Evolutionary conservation across 1,140 invertebrate genomes (phyloP), one percentile per base, ranked within the genome.

Genomic region (Sitobion miscanthi): DNA sequence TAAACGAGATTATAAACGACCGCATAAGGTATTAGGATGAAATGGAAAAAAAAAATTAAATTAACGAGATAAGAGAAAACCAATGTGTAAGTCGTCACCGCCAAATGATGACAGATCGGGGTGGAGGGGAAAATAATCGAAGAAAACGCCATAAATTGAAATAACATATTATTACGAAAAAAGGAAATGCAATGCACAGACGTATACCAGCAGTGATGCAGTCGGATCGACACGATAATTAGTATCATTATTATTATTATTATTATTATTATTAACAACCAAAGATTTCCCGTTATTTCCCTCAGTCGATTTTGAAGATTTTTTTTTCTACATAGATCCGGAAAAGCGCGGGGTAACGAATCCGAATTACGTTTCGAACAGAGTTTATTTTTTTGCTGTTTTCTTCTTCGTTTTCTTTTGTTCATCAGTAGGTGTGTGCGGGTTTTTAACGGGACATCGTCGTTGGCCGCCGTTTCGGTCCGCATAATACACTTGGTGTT

Each of bases 61-160:
- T 52, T 88, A 90, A 90, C 38, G 38, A 90, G 52, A 90, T 47
- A 30, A 88, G 86, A n/a, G 45, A 88, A 49, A 88, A n/a, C n/a
- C 14, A 42, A 42, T 52, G 30, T 25, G 42, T 25, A 25, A 42
- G 38, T 38, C 77, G 3, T 38, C 20, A 8, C 21, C 21, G 7
- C 14, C 14, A 38, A 83, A 83, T 38, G 20, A 38, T 23, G 35
- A 38, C 0, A 8, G 35, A 20, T 23, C 77, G 20, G 21, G 8
- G 11, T 20, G 14, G 9, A 25, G 42, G 23, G 38, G 42, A 42
- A 45, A 42, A 14, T 77, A 42, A 85, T 45, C 42, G 83, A 85
- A 25, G 83, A 45, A 85, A 42, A 85, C 21, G 7, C 20, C 17
- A 83, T 83, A 35, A 83, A 83, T 83, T 38, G 21, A 38, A 83